Evolutionary conservation across 2,113 vertebrate genomes (phyloP), one percentile per base, ranked within the genome.

Genomic region (Leptosomus discolor): DNA sequence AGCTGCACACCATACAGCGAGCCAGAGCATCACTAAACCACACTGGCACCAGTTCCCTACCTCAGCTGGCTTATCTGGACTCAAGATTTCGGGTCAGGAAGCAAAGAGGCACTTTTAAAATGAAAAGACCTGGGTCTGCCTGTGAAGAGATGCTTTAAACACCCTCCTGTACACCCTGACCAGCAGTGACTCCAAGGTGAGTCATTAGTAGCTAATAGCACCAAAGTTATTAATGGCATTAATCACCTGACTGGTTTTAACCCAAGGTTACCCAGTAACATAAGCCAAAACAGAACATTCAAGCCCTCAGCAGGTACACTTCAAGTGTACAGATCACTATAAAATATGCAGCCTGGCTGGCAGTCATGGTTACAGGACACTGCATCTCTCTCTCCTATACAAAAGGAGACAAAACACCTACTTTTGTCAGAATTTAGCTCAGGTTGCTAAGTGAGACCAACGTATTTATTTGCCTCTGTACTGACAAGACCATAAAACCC

Each of bases 401-500:
- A 58, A 61, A 39, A 93, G 77, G 54, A 7, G 32, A 69, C 92
- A 93, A 26, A 92, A 90, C 90, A 75, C 92, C 85, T 85, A 71
- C 92, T 85, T 51, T 36, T 60, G 82, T 43, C 82, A 90, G 94
- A 92, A 94, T 85, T 96, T 58, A 93, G 65, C 88, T 93, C 85
- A 73, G 94, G 85, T 88, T 96, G 94, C 91, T 92, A 92, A 92
- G 90, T n/a, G 88, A 93, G 88, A 88, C 39, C 29, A 56, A 85
- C 20, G 1, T 37, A 41, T 75, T 92, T 86, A 36, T 91, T 92
- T 92, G 45, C 58, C 34, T 88, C 53, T 53, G 82, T 34, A 45
- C 68, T 58, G 57, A 19, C 65, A 54, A 70, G 56, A 65, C 26
- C 69, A 23, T 3, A 41, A 79, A 85, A 21, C 90, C 75, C 65